Evolutionary conservation across 2,888 invertebrate genomes (phyloP).

Genomic region (Abrostola tripartita): DNA sequence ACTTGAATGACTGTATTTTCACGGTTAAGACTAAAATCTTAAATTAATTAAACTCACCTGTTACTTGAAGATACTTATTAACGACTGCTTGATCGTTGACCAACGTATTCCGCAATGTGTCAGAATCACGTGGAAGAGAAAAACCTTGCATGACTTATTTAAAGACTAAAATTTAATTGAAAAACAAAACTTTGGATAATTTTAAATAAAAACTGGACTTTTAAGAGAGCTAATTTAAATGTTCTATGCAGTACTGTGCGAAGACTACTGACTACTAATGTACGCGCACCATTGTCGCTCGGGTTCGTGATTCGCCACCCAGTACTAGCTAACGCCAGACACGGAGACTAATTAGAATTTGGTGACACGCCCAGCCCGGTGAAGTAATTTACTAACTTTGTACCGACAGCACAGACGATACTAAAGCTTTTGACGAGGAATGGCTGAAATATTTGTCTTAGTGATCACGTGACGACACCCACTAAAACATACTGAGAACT

Average conservation of each 20-base stretch:
- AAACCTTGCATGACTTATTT: no score
- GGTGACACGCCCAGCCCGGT: conserved; percentile 79
- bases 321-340: conserved; percentile 84
- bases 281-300: conserved; percentile 55
- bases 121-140: no score
- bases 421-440: background rate
- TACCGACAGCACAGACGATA: conserved; percentile 66
- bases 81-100: no score
- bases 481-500: no score
- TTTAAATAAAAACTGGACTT: background rate
- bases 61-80: no score
- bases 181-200: background rate
- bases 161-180: background rate
- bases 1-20: no score
- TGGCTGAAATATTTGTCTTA: conserved; percentile 28
- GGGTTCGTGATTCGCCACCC: conserved; percentile 67
- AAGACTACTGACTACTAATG: conserved; percentile 30
- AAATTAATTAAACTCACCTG: no score
- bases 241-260: conserved; percentile 9
- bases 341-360: conserved; percentile 86
- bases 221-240: conserved; percentile 6
- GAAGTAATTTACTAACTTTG: conserved; percentile 73
- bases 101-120: no score
- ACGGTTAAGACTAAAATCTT: no score
- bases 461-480: background rate